phyloP scores from a whole-genome alignment of 2,113 vertebrate species.

The Narcine bancroftii region DNA sequence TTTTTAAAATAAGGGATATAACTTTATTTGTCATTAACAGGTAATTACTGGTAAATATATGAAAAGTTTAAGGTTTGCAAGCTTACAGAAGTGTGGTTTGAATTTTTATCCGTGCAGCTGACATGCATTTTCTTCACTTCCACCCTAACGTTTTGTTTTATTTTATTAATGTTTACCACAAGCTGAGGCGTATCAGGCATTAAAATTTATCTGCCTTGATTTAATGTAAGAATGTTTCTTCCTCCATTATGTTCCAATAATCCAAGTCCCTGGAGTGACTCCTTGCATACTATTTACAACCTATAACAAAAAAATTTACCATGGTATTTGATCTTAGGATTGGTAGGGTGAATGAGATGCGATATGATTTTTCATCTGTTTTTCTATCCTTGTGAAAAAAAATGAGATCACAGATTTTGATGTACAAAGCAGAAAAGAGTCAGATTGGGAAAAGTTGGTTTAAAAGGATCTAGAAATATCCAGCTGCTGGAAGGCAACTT shows the following conservation, averaged over 20 bases:
- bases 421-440: no score
- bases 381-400: no score
- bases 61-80: background rate
- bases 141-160: background rate
- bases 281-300: background rate
- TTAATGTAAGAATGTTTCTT: background rate
- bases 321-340: no score
- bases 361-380: no score
- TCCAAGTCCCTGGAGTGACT: background rate
- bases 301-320: no score
- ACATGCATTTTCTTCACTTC: background rate
- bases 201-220: background rate
- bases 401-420: no score
- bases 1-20: background rate
- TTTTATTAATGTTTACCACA: background rate
- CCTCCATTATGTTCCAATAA: background rate
- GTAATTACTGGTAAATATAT: background rate
- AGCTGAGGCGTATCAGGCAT: background rate
- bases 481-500: no score
- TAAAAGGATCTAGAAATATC: no score
- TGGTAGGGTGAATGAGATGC: no score
- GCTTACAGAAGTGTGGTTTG: background rate
- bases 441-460: no score
- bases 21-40: background rate
- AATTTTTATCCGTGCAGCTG: background rate